These are phyloP conservation scores for Natator depressus DNA, from an alignment of 2,113 vertebrate species.

Conservation along the genomic window DNA sequence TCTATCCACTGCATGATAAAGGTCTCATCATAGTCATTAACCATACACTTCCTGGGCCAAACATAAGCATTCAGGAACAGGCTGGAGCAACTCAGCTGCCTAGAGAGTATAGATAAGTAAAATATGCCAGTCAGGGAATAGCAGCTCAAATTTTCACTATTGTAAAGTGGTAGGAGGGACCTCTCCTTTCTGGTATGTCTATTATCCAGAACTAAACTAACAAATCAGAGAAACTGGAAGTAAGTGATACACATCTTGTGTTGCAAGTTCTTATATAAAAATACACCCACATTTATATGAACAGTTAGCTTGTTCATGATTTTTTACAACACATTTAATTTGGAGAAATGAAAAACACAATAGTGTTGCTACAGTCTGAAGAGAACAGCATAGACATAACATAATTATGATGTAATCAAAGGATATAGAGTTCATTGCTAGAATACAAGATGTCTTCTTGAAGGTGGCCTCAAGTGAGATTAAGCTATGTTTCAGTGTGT, in stretches of 20 bases:
- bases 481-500: background rate
- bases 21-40: background rate
- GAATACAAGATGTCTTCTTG: background rate
- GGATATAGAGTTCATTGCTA: background rate
- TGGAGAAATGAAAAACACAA: background rate
- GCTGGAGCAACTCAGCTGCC: background rate
- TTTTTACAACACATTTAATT: background rate
- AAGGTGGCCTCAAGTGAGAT: background rate
- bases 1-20: background rate
- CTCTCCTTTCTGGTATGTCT: background rate
- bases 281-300: background rate
- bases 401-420: background rate
- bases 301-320: background rate
- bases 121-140: background rate
- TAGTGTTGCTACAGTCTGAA: background rate
- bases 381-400: background rate
- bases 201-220: background rate
- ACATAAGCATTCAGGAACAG: background rate
- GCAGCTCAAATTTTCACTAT: background rate
- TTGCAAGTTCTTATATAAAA: background rate
- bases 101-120: background rate
- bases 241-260: background rate
- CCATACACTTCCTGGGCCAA: background rate
- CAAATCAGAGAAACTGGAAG: background rate
- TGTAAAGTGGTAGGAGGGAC: background rate